Base-by-base conservation (phyloP, 2,888 invertebrate genomes). In the Sericinus montela region DNA sequence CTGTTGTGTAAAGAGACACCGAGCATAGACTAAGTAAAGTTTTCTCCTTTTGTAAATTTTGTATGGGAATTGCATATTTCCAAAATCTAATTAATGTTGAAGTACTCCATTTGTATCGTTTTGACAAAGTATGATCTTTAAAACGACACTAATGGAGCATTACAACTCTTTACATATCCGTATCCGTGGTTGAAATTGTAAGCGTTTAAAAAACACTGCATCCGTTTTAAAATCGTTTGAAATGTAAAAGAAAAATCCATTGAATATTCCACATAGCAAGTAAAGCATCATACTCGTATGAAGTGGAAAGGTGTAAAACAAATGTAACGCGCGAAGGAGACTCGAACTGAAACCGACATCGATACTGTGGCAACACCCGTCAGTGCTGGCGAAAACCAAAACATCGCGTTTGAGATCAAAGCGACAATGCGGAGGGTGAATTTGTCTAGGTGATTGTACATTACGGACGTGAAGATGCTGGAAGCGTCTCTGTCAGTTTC, bases 361-460 rank as follows among this genome's bases (percentile, higher is more conserved):
- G 80, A 80, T 75, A 43, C 44, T 37, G 34, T 25, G 32, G 48
- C 15, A 23, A 41, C 43, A 38, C 59, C 65, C 62, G 56, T 54
- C 58, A 56, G 56, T 55, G 56, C 25, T 62, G 60, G 68, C 68
- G 67, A 64, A 72, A 77, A 79, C 80, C 84, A 79, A 82, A 86
- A 84, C 84, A 82, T 66, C 61, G 59, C 67, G 64, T 49, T 67
- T 52, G 72, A 85, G 80, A 85, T 86, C 86, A 86, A 86, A 86
- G 86, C 73, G 73, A 81, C 81, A 81, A 80, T 78, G 75, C 70
- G 63, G 74, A 76, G 84, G 85, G 85, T 75, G 80, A 80, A 80
- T 80, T 80, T 78, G 82, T 80, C 82, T 82, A 80, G 74, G 70
- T 76, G 77, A 75, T 60, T 71, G 64, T 57, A 52, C 55, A 53